These are phyloP conservation scores for Maconellicoccus hirsutus DNA, from an alignment of 1,140 invertebrate genomes.

Conservation along the genomic window DNA sequence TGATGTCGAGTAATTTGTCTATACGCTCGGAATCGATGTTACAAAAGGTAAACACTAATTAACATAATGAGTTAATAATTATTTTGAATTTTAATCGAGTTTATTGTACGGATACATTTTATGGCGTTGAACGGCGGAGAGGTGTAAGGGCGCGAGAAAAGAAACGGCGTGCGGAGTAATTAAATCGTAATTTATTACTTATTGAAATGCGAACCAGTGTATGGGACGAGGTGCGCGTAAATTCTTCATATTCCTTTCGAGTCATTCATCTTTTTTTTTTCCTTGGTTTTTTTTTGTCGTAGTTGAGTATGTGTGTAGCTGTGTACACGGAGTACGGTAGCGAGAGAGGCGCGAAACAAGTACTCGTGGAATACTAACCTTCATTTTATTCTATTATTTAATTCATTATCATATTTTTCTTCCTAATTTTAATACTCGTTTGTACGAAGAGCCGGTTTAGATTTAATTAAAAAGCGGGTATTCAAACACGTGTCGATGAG, in stretches of 20 bases:
- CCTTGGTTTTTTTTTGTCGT: not conserved
- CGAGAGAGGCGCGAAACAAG: not conserved
- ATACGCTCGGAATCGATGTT: not conserved
- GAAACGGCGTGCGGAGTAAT: not conserved
- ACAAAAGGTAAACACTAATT: slow-evolving; percentile 2
- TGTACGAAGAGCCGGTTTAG: not conserved
- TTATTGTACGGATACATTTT: too few species aligned
- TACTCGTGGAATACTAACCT: slow-evolving; percentile 7
- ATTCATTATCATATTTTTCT: slow-evolving; percentile 10
- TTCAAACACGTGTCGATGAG: slow-evolving; percentile 2
- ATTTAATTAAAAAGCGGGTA: slow-evolving; percentile 9
- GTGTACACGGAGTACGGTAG: not conserved
- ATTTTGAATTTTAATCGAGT: not conserved
- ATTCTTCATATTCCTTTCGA: not conserved
- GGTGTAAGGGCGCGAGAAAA: too few species aligned
- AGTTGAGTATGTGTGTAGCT: not conserved
- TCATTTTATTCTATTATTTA: slow-evolving; percentile 10
- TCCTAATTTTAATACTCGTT: not conserved
- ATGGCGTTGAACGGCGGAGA: too few species aligned
- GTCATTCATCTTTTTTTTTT: not conserved
- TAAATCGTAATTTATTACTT: not conserved
- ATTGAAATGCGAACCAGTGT: not conserved
- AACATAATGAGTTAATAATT: slow-evolving; percentile 5
- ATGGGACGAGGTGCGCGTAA: not conserved
- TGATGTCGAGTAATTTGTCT: not conserved